Conservation (phyloP, 1,140 invertebrate genomes). For the Drosophila azteca region DNA sequence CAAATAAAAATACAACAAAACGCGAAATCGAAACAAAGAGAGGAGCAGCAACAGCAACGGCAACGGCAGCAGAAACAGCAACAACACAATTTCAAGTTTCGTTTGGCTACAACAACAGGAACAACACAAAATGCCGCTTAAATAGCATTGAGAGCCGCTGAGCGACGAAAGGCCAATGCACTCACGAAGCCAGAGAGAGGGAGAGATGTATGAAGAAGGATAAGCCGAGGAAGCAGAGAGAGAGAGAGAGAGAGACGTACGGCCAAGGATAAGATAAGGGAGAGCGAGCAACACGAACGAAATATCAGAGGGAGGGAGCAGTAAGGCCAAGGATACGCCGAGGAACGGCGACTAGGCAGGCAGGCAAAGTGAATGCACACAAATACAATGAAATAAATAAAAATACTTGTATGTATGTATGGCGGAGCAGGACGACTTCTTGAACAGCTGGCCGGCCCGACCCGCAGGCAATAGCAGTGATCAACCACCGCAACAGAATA, state of each 20-base stretch:
- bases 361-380: slow-evolving; percentile 7
- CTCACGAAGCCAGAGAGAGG: slow-evolving; percentile 32
- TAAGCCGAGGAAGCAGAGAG: slow-evolving; percentile 30
- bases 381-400: slow-evolving; percentile 7
- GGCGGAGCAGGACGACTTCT: slow-evolving; percentile 32
- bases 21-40: slow-evolving; percentile 32
- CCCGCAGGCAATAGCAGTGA: slow-evolving; percentile 50
- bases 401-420: no score
- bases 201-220: slow-evolving; percentile 32
- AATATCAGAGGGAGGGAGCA: no score
- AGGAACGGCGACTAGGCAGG: not conserved
- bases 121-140: slow-evolving; percentile 58
- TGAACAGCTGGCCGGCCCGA: slow-evolving; percentile 59
- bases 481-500: slow-evolving; percentile 52
- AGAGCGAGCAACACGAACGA: no score
- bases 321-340: no score
- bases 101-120: slow-evolving; percentile 19
- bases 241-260: not conserved
- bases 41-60: slow-evolving; percentile 13
- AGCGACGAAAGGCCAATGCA: slow-evolving; percentile 75
- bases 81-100: slow-evolving; percentile 74
- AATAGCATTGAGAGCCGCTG: slow-evolving; percentile 73
- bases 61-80: slow-evolving; percentile 20
- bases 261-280: no score
- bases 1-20: slow-evolving; percentile 44